phyloP scores from a whole-genome alignment of 1,140 invertebrate species.

The Drosophila prosaltans region DNA sequence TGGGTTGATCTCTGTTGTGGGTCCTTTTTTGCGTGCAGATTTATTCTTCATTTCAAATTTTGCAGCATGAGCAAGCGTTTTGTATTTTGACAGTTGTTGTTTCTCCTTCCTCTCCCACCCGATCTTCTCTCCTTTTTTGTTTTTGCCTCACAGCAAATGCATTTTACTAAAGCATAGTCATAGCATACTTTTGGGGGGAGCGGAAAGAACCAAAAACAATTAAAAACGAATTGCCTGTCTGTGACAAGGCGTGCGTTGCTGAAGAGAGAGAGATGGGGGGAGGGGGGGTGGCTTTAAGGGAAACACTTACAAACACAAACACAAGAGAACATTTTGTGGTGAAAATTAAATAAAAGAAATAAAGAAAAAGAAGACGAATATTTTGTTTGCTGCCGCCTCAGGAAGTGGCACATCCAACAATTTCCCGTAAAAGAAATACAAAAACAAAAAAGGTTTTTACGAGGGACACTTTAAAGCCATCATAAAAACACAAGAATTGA shows the following conservation, averaged over 20 bases:
- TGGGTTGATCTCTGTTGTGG: slow-evolving; percentile 34
- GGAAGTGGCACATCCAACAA: slow-evolving; percentile 47
- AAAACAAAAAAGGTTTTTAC: slow-evolving; percentile 26
- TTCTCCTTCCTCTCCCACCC: neutral
- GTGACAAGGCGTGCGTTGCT: too few relatives aligned
- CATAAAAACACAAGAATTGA: slow-evolving; percentile 23
- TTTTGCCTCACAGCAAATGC: slow-evolving; percentile 1
- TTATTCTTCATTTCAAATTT: slow-evolving; percentile 68
- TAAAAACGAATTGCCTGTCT: slow-evolving; percentile 67
- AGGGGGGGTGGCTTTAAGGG: slow-evolving; percentile 8
- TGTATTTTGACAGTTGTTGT: slow-evolving; percentile 76
- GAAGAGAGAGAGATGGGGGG: too few relatives aligned
- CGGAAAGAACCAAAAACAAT: slow-evolving; percentile 56
- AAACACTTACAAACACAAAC: slow-evolving; percentile 22
- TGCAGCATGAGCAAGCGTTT: slow-evolving; percentile 66
- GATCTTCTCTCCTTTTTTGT: neutral
- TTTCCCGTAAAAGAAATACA: slow-evolving; percentile 2
- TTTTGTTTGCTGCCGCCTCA: slow-evolving; percentile 36
- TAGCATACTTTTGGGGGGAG: slow-evolving; percentile 33
- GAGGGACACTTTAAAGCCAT: slow-evolving; percentile 43
- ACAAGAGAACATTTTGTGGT: slow-evolving; percentile 31
- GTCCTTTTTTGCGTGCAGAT: slow-evolving; percentile 46
- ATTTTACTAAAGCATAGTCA: neutral
- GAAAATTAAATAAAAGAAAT: slow-evolving; percentile 48
- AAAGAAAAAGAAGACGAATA: slow-evolving; percentile 25